Conservation (phyloP, 2,113 vertebrate species). For the Myotis yumanensis region DNA sequence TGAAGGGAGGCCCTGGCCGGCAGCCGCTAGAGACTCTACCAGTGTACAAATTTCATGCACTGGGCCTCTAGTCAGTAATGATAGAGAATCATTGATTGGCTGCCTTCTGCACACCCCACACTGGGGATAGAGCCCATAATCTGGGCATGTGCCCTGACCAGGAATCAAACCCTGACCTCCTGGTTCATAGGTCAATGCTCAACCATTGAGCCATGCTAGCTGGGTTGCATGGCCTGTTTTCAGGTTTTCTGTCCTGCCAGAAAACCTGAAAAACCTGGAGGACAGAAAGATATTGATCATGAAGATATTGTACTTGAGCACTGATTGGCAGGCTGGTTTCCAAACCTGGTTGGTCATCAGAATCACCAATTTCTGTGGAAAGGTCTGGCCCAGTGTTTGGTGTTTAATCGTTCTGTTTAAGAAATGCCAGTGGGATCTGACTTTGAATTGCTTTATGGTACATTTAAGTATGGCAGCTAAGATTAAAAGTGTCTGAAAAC, state of each 20-base stretch:
- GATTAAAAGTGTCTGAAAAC: not conserved
- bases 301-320: not conserved
- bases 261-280: not conserved
- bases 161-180: no score
- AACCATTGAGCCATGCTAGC: no score
- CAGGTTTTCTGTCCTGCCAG: not conserved
- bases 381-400: not conserved
- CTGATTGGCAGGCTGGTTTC: not conserved
- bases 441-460: not conserved
- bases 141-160: no score
- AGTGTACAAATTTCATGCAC: no score
- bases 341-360: not conserved
- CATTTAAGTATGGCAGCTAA: conserved; percentile 1
- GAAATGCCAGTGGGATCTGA: conserved; percentile 2
- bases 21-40: no score
- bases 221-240: not conserved
- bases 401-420: not conserved
- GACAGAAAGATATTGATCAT: not conserved
- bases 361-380: not conserved
- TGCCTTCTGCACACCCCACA: no score
- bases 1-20: no score
- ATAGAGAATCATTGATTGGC: no score
- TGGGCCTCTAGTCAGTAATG: no score
- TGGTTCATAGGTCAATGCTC: no score
- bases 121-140: no score